Evolutionary conservation across 2,797 vertebrate species (phyloP), one percentile per base, ranked within the genome.

Genomic region (Kryptopterus vitreolus): DNA sequence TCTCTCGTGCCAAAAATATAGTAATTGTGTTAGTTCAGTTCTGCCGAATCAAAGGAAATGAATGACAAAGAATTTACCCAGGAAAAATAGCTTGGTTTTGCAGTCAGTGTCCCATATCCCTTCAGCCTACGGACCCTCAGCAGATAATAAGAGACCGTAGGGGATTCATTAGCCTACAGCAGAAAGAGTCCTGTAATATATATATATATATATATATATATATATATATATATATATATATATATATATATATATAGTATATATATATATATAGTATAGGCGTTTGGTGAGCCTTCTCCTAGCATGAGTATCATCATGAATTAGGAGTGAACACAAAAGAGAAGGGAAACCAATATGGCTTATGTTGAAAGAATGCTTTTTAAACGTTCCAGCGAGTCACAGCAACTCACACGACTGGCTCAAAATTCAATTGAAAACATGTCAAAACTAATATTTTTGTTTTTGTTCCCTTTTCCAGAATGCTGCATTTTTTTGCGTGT

Each of bases 21-120:
- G 78, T 84, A 2, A 65, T 86, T 77, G 76, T 89, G 87, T 91
- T 90, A 88, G 79, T 89, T 88, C 88, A 86, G 85, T 87, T 85
- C 62, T 88, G 83, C 84, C 88, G 82, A 91, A 87, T 87, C 59
- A 76, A 84, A 88, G 86, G 86, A 91, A 91, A 92, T 83, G 90
- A 92, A 91, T 88, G 74, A 11, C 26, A 61, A 82, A 46, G 78
- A 88, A 89, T 89, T 88, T 83, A 88, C 91, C 85, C 87, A 88
- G 66, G 83, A 81, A 84, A 83, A 85, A 80, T 76, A 87, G 88
- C 88, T 89, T 88, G 88, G 88, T 89, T 90, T 88, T 65, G 74
- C 87, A 88, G 88, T 84, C 90, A 92, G 80, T 89, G 90, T 92
- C 88, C 91, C 92, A 93, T 91, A 93, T 91, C 91, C 85, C 78